Base-by-base conservation (phyloP, 2,888 invertebrate genomes). In the Sphaerophoria taeniata region DNA sequence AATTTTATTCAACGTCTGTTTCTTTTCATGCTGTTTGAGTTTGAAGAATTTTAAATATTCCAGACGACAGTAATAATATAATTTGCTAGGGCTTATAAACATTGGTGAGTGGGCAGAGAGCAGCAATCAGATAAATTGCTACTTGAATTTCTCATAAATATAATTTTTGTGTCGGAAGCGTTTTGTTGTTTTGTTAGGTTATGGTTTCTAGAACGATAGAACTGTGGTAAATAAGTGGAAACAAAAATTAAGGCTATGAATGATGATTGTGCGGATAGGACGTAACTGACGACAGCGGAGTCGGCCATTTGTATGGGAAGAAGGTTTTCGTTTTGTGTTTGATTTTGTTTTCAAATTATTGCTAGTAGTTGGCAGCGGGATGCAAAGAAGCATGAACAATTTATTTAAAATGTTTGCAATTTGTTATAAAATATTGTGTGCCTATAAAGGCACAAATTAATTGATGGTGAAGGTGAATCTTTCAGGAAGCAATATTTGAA, bases 121-220 rank as follows among this genome's bases (percentile, higher is more conserved):
- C 14, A 49, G 34, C 65, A 67, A 67, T 67, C 65, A 67, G 51
- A 67, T 67, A 67, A 67, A 67, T 67, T 67, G 65, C 65, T 51
- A 51, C 65, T 67, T 67, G 65, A 67, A 67, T 51, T 51, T 39
- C 36, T 67, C 65, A 51, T 67, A 67, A 51, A 67, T 51, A 51
- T 51, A 65, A 67, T 67, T 65, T 33, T 49, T 65, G 49, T 43
- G 51, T 67, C 60, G 63, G 47, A 67, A 39, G n/a, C 33, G 51
- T 51, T 36, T 51, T 51, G 36, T 49, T 12, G 24, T 51, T 1
- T 36, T 16, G 45, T 61, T 56, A 14, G 55, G 36, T 58, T 55
- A n/a, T 6, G 3, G 11, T 43, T 12, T 9, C 39, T 55, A 56
- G 7, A 56, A 36, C 14, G 36, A 56, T 7, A 12, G 14, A n/a